Evolutionary conservation across 2,113 vertebrate species (phyloP).

Genomic region (Dicentrarchus labrax): DNA sequence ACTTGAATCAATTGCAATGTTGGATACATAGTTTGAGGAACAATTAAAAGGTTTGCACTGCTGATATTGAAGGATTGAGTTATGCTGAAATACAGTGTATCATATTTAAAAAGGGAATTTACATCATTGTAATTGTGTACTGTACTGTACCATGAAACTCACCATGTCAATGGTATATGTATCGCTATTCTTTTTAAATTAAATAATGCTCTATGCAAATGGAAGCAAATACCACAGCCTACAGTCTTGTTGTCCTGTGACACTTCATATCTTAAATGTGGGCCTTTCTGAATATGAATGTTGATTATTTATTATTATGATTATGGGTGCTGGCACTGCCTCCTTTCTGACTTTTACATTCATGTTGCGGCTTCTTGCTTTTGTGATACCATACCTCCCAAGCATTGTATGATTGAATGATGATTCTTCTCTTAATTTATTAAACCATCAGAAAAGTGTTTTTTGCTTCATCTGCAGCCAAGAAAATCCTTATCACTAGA

Average conservation of each 20-base stretch:
- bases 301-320: too few species aligned
- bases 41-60: slow-evolving; percentile 47
- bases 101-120: slow-evolving; percentile 80
- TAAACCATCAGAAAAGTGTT: too few species aligned
- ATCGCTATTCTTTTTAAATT: slow-evolving; percentile 80
- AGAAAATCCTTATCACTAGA: too few species aligned
- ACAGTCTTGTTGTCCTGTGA: background rate
- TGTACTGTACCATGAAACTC: slow-evolving; percentile 77
- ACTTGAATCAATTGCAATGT: slow-evolving; percentile 60
- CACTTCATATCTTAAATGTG: too few species aligned
- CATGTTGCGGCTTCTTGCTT: too few species aligned
- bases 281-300: too few species aligned
- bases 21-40: slow-evolving; percentile 14
- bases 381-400: too few species aligned
- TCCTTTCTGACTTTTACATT: too few species aligned
- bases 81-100: slow-evolving; percentile 54
- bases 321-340: too few species aligned
- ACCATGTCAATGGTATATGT: slow-evolving; percentile 76
- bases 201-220: slow-evolving; percentile 81
- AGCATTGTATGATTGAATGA: too few species aligned
- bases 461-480: too few species aligned
- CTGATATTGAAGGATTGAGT: slow-evolving; percentile 39
- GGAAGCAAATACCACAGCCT: slow-evolving; percentile 11
- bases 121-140: slow-evolving; percentile 66
- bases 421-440: too few species aligned